phyloP scores from a whole-genome alignment of 2,888 invertebrate genomes.

The Isoperla grammatica region DNA sequence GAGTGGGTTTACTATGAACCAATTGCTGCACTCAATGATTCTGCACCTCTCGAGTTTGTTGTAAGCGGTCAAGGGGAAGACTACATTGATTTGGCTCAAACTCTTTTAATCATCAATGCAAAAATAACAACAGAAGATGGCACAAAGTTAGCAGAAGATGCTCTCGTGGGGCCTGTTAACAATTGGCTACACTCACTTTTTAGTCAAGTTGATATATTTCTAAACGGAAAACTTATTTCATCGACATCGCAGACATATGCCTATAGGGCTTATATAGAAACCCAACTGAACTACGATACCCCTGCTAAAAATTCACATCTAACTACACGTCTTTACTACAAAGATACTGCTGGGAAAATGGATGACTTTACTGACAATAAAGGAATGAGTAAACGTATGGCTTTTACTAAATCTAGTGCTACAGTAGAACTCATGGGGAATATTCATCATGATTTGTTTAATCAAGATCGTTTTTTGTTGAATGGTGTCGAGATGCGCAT shows the following conservation, averaged over 20 bases:
- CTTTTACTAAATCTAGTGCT: neutral
- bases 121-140: conserved; percentile 4
- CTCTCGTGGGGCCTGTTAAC: conserved; percentile 31
- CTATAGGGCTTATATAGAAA: conserved; percentile 35
- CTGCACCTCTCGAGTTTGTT: conserved; percentile 8
- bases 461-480: neutral
- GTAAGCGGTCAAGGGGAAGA: neutral
- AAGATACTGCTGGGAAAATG: conserved; percentile 27
- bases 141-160: neutral
- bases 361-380: conserved; percentile 14
- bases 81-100: conserved; percentile 5
- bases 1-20: conserved; percentile 31
- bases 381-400: conserved; percentile 7
- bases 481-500: conserved; percentile 17
- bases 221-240: conserved; percentile 35
- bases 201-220: conserved; percentile 33
- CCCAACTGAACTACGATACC: conserved; percentile 30
- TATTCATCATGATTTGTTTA: conserved; percentile 11
- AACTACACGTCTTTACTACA: conserved; percentile 26
- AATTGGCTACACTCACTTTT: conserved; percentile 33
- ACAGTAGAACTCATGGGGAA: conserved; percentile 12
- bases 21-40: neutral
- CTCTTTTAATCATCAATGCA: conserved; percentile 2
- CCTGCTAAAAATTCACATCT: conserved; percentile 32
- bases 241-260: conserved; percentile 20